Conservation (phyloP, 2,888 invertebrate species). For the Deroplatys truncata region DNA sequence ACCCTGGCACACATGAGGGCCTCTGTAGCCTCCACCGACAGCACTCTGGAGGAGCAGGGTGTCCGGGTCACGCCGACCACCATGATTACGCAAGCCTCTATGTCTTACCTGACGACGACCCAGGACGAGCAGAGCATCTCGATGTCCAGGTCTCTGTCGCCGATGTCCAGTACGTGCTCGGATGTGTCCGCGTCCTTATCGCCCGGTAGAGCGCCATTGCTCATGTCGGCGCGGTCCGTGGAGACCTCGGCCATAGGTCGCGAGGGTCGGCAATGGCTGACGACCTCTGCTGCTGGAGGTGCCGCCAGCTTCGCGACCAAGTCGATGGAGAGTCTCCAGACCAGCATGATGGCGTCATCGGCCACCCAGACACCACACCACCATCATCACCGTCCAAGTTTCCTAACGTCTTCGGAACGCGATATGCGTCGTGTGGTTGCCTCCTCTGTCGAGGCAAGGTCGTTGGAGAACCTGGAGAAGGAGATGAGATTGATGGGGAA, state of each 20-base stretch:
- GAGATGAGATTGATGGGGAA: constrained; percentile 49
- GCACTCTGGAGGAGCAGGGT: too few species aligned
- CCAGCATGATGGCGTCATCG: neutral
- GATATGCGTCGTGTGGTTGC: constrained; percentile 55
- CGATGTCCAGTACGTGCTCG: neutral
- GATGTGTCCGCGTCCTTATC: neutral
- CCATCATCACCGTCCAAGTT: constrained; percentile 53
- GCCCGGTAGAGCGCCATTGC: neutral
- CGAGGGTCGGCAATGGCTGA: constrained; percentile 27
- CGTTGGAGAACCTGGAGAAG: constrained; percentile 52
- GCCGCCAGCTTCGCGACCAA: constrained; percentile 24
- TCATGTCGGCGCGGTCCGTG: neutral
- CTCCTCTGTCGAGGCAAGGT: constrained; percentile 48
- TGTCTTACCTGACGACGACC: neutral
- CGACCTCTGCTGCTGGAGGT: constrained; percentile 13
- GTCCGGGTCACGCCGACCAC: neutral
- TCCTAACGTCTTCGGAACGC: constrained; percentile 60
- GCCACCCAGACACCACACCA: neutral
- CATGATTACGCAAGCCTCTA: neutral
- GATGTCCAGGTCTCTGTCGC: constrained; percentile 7
- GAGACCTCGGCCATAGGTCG: neutral
- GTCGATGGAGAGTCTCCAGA: constrained; percentile 67
- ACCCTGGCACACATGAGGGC: neutral
- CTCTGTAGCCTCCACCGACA: neutral
- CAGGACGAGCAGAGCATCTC: neutral